Base-by-base conservation (phyloP, 2,113 vertebrate species). In the Psittacula cyanocephala region DNA sequence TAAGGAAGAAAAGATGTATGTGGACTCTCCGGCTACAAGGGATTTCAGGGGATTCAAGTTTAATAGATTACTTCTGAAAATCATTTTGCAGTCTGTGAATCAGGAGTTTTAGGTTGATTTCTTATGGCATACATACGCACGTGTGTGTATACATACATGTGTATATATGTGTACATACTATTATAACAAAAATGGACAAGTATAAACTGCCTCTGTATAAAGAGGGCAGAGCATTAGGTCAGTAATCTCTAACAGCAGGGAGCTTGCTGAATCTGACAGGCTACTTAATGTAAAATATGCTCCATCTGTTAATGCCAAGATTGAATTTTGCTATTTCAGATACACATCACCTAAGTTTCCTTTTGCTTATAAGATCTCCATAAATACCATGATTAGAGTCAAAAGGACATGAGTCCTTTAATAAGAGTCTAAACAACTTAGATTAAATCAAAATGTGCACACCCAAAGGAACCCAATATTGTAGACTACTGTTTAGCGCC, bases 1-100 rank as follows among this genome's bases (percentile, higher is more conserved):
- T 31, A 88, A 83, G 65, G 52, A 64, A 75, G 44, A 78, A 93
- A 93, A 82, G 39, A 69, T 77, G 96, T 78, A 72, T 53, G 27
- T 79, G 93, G 88, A 89, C 86, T 89, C 29, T 74, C 85, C 78
- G 79, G 75, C 81, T 96, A 39, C 53, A 82, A 93, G 67, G 65
- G 57, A 17, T 59, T 95, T 85, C 68, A 93, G 60, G 91, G 88
- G 88, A 64, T 67, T 17, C 15, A 93, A 88, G 44, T 92, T 33
- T 81, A 69, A 81, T 33, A 86, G 35, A 55, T 78, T 89, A 81
- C 24, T 70, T 95, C 62, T 79, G 62, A 92, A 97, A 88, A 91
- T 93, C 17, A 81, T n/a, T 85, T 88, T 94, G 17, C 53, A 33
- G 19, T n/a, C n/a, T 50, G 25, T 69, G 31, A 72, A 49, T 71